These are phyloP conservation scores for Fukomys damarensis DNA, from an alignment of 2,113 vertebrate genomes.

Conservation along the genomic window DNA sequence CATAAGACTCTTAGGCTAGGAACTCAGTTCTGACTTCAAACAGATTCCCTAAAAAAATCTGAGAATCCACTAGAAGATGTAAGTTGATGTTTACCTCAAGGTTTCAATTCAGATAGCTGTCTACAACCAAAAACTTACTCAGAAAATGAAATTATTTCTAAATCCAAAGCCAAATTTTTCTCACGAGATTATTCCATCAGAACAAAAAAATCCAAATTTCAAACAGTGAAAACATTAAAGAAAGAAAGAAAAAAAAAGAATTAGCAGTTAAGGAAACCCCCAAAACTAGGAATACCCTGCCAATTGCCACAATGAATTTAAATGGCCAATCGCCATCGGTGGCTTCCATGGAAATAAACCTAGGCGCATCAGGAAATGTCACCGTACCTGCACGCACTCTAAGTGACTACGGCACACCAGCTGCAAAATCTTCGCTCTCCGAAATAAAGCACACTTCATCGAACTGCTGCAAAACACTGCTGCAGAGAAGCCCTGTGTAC, in stretches of 20 bases:
- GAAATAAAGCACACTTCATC: constrained; percentile 72
- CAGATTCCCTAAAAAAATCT: background rate
- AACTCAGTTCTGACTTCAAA: constrained; percentile 50
- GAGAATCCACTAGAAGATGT: constrained; percentile 28
- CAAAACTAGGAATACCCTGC: constrained; percentile 6
- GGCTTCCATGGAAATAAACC: constrained; percentile 83
- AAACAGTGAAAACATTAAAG: constrained; percentile 19
- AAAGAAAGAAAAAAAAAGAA: constrained; percentile 14
- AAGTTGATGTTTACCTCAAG: constrained; percentile 23
- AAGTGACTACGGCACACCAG: constrained; percentile 62
- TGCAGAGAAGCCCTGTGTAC: constrained; percentile 63
- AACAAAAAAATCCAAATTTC: constrained; percentile 50
- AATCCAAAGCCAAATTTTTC: background rate
- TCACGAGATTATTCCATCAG: constrained; percentile 37
- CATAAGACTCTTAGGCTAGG: constrained; percentile 7
- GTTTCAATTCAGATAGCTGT: constrained; percentile 20
- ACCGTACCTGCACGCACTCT: constrained; percentile 75
- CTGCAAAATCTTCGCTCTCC: constrained; percentile 74
- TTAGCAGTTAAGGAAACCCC: constrained; percentile 12
- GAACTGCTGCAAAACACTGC: constrained; percentile 76
- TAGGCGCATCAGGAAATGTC: constrained; percentile 80
- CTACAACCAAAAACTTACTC: constrained; percentile 49
- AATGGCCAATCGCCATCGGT: constrained; percentile 44
- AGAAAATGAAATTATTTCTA: constrained; percentile 6
- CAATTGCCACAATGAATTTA: constrained; percentile 48